Percentiles rank a stretch among this genome's conserved stretches.
These are phyloP conservation scores for Neodiprion pinetum DNA, from an alignment of 1,140 invertebrate species.

Conservation along the genomic window DNA sequence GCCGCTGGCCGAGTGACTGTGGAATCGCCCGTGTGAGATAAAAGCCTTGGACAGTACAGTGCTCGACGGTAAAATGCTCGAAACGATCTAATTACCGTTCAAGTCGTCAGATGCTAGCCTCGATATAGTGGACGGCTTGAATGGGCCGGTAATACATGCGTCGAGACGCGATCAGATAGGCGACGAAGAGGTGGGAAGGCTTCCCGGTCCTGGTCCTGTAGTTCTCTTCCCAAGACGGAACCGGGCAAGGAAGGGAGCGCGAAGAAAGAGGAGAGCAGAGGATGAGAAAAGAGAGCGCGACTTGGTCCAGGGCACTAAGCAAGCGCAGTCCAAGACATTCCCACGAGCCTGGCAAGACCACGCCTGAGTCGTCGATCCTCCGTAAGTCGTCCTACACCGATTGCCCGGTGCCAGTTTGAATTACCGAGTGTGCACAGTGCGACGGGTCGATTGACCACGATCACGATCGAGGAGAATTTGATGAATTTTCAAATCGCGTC, in stretches of 20 bases:
- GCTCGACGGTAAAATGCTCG: background rate
- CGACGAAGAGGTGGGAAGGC: background rate
- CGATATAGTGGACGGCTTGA: background rate
- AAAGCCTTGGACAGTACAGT: no score
- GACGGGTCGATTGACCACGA: background rate
- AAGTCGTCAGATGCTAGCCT: background rate
- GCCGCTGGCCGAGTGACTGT: no score
- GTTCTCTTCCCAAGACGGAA: background rate
- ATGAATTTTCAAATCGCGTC: background rate
- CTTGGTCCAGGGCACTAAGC: conserved; percentile 11
- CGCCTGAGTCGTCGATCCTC: background rate
- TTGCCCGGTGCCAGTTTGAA: conserved; percentile 4
- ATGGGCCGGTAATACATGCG: conserved; percentile 8
- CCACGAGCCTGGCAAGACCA: background rate
- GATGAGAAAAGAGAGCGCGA: background rate
- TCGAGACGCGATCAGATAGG: conserved; percentile 4
- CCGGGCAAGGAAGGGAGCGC: background rate
- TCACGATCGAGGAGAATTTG: background rate
- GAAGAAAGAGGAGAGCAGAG: background rate
- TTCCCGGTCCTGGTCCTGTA: background rate
- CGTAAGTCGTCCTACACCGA: background rate
- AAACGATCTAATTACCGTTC: conserved; percentile 12
- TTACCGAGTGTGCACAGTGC: background rate
- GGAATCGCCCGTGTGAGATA: no score
- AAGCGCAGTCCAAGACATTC: conserved; percentile 12